Percentiles rank a stretch among this genome's conserved stretches.
phyloP scores from a whole-genome alignment of 2,797 vertebrate genomes.

The Hipposideros larvatus region DNA sequence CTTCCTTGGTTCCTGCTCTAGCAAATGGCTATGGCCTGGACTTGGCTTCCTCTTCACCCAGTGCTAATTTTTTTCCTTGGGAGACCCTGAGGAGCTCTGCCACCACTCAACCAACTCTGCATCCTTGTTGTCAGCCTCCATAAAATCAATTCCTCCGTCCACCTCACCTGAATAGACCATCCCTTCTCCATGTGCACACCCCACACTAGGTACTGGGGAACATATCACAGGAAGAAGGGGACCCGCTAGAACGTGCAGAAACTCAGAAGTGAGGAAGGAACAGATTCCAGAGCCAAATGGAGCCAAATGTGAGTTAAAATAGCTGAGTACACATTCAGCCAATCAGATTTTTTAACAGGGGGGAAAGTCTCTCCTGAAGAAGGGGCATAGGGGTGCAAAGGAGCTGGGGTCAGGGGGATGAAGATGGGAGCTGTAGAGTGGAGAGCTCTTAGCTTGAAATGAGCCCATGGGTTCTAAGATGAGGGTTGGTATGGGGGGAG shows the following conservation, averaged over 20 bases:
- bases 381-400: neutral
- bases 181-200: neutral
- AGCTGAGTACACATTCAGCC: neutral
- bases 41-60: neutral
- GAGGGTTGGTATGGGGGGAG: neutral
- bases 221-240: neutral
- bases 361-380: neutral
- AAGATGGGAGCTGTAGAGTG: neutral
- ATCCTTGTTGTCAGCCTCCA: neutral
- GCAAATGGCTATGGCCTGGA: neutral
- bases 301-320: neutral
- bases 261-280: neutral
- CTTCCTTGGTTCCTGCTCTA: constrained; percentile 1
- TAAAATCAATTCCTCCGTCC: neutral
- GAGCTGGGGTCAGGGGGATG: neutral
- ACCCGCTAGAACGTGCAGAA: neutral
- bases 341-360: neutral
- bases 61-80: neutral
- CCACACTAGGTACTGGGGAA: neutral
- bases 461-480: neutral
- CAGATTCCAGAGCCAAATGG: neutral
- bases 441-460: neutral
- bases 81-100: neutral
- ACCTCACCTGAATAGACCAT: neutral
- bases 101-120: neutral